A percentile compares a stretch with the other conserved stretches of the same genome.
phyloP scores from a whole-genome alignment of 1,140 invertebrate species.

The Lanistes nyassanus region DNA sequence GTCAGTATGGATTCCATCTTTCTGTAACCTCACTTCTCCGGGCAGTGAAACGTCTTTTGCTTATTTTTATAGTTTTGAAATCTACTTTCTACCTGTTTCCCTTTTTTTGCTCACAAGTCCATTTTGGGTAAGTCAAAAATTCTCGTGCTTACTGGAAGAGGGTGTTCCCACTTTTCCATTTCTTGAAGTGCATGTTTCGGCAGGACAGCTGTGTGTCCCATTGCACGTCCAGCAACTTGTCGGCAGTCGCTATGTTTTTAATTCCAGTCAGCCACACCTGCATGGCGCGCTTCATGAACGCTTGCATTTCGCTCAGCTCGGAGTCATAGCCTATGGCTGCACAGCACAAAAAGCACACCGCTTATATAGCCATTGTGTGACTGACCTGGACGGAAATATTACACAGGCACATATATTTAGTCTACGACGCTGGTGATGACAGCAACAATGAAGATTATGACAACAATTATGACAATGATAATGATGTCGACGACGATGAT shows the following conservation, averaged over 20 bases:
- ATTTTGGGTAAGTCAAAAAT: no score
- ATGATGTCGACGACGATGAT: neutral
- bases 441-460: neutral
- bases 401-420: no score
- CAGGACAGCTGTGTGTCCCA: conserved; percentile 21
- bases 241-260: conserved; percentile 12
- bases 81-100: no score
- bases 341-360: neutral
- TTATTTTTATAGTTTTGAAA: no score
- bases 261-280: conserved; percentile 26
- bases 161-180: conserved; percentile 24
- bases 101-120: no score
- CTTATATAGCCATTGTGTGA: neutral
- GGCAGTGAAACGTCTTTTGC: no score
- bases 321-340: conserved; percentile 25
- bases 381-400: neutral
- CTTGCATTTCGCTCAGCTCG: conserved; percentile 5
- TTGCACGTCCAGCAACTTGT: neutral
- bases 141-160: conserved; percentile 34
- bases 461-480: neutral
- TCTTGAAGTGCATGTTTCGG: conserved; percentile 7
- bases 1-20: no score
- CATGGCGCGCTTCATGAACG: neutral
- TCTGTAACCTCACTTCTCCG: no score
- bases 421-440: neutral